A percentile compares a stretch with the other conserved stretches of the same genome.
Conservation (phyloP, 2,888 invertebrate genomes). For the Ceramica pisi region DNA sequence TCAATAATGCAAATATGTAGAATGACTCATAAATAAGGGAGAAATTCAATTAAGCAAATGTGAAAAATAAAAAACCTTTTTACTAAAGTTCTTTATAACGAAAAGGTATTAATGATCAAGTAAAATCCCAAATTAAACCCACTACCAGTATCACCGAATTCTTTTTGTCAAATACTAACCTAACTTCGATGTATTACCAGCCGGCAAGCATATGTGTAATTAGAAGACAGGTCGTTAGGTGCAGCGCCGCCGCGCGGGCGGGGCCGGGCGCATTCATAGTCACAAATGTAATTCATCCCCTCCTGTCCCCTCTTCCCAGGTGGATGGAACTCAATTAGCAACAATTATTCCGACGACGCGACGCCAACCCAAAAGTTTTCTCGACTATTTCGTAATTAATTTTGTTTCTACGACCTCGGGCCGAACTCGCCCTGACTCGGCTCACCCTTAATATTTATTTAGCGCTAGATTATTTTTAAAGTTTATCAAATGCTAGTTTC, state of each 20-base stretch:
- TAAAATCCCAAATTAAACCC: background rate
- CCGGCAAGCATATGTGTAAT: conserved; percentile 67
- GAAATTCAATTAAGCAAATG: too few relatives aligned
- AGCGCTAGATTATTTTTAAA: conserved; percentile 74
- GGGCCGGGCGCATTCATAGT: conserved; percentile 58
- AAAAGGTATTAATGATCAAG: background rate
- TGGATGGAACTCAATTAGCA: conserved; percentile 87
- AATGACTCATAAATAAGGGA: too few relatives aligned
- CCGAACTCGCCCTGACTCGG: conserved; percentile 71
- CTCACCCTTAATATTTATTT: conserved; percentile 71
- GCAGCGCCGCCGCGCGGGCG: conserved; percentile 51
- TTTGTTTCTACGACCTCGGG: conserved; percentile 82
- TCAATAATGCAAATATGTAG: too few relatives aligned
- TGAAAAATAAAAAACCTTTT: too few relatives aligned
- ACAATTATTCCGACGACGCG: conserved; percentile 85
- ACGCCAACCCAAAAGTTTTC: conserved; percentile 84
- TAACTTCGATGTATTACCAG: background rate
- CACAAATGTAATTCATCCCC: conserved; percentile 73
- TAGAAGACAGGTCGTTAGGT: conserved; percentile 74
- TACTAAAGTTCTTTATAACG: background rate
- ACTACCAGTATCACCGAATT: background rate
- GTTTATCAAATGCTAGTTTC: conserved; percentile 66
- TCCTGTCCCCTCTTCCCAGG: conserved; percentile 75
- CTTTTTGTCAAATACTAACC: background rate
- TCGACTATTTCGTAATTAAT: conserved; percentile 87